These are phyloP conservation scores for Leptinotarsa lineolata DNA, from an alignment of 1,140 invertebrate species.

Conservation along the genomic window DNA sequence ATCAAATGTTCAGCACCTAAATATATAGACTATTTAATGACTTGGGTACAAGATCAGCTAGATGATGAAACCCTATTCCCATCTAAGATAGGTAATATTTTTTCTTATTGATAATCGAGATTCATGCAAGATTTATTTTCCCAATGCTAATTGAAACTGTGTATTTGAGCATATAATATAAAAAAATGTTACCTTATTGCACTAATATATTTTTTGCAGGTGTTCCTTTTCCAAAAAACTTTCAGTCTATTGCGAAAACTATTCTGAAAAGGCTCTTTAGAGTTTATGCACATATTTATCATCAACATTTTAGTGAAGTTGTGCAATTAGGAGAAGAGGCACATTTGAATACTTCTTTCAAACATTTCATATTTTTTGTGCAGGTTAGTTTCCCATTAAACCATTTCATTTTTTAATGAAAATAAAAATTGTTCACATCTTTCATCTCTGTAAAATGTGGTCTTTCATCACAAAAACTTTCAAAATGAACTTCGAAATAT, in stretches of 20 bases:
- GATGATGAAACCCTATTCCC: constrained; percentile 99
- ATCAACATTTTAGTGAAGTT: constrained; percentile 98
- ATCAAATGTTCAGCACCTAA: constrained; percentile 99
- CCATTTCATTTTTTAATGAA: too few relatives aligned
- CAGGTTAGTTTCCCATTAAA: constrained; percentile 65
- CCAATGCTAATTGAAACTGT: background rate
- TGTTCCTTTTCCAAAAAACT: constrained; percentile 98
- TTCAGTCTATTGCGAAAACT: constrained; percentile 95
- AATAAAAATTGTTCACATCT: too few relatives aligned
- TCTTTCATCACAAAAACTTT: too few relatives aligned
- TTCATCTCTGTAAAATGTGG: too few relatives aligned
- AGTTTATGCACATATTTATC: constrained; percentile 99
- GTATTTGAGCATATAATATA: too few relatives aligned
- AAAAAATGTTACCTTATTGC: too few relatives aligned
- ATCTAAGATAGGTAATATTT: constrained; percentile 90
- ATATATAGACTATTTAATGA: constrained; percentile 99
- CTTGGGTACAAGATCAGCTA: constrained; percentile 98
- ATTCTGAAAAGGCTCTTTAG: constrained; percentile 97
- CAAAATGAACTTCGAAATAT: too few relatives aligned
- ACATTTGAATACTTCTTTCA: constrained; percentile 99
- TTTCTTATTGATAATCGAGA: background rate
- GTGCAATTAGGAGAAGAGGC: constrained; percentile 98
- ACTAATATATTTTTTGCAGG: constrained; percentile 61
- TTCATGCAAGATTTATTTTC: background rate
- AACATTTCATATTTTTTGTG: constrained; percentile 99